A percentile compares a stretch with the other conserved stretches of the same genome.
phyloP scores from a whole-genome alignment of 2,888 invertebrate species.

The Yponomeuta plumbellus region DNA sequence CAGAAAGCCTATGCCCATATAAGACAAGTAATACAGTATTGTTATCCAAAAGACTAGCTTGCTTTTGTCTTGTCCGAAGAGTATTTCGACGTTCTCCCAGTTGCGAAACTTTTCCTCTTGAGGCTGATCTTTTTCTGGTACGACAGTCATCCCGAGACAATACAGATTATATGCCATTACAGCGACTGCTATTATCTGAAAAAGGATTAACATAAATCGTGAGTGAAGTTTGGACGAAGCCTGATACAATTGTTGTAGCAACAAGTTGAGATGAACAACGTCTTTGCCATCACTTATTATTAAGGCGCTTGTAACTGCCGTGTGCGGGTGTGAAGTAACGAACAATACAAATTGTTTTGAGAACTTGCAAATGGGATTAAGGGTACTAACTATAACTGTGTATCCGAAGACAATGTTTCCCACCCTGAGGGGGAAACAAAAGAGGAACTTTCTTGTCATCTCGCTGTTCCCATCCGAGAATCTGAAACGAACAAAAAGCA shows the following conservation, averaged over 20 bases:
- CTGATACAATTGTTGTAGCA: conserved; percentile 11
- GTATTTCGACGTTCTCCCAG: conserved; percentile 56
- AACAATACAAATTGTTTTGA: conserved; percentile 1
- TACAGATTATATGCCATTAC: conserved; percentile 55
- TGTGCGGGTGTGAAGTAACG: not conserved
- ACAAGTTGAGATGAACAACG: not conserved
- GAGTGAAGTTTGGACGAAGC: not conserved
- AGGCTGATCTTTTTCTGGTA: conserved; percentile 39
- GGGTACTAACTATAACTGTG: conserved; percentile 60
- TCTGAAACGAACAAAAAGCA: conserved; percentile 41
- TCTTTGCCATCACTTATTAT: not conserved
- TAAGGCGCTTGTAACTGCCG: not conserved
- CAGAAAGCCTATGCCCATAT: conserved; percentile 48
- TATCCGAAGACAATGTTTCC: conserved; percentile 68
- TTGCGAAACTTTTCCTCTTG: conserved; percentile 50
- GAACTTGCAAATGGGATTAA: conserved; percentile 4
- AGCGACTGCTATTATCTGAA: conserved; percentile 55
- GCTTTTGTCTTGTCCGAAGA: conserved; percentile 52
- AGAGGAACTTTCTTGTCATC: conserved; percentile 69
- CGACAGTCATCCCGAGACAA: conserved; percentile 48
- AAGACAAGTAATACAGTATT: conserved; percentile 52
- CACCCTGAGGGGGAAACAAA: conserved; percentile 63
- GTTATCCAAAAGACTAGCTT: conserved; percentile 45
- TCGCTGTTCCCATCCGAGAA: conserved; percentile 42
- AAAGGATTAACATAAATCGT: not conserved